A percentile compares a stretch with the other conserved stretches of the same genome.
phyloP scores from a whole-genome alignment of 2,113 vertebrate species.

The Bucco capensis region DNA sequence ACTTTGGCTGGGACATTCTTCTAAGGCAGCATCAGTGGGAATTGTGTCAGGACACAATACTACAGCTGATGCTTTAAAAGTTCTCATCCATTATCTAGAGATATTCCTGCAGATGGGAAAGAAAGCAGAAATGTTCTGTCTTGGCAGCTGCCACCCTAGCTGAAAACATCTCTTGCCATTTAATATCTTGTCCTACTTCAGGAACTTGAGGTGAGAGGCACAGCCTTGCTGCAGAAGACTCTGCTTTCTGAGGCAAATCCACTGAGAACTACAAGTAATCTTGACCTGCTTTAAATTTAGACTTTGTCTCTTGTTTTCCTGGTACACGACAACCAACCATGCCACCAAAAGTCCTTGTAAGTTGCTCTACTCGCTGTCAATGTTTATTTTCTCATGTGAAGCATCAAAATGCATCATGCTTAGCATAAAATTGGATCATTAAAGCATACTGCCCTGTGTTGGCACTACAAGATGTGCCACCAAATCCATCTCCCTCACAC shows the following conservation, averaged over 20 bases:
- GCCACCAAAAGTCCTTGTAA: neutral
- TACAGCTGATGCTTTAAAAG: neutral
- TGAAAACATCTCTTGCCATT: constrained; percentile 11
- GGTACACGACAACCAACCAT: neutral
- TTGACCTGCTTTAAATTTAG: neutral
- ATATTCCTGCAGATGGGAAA: neutral
- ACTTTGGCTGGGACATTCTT: neutral
- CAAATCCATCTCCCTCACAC: neutral
- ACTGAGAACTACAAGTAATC: neutral
- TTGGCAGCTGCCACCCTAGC: neutral
- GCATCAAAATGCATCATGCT: neutral
- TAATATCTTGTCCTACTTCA: neutral
- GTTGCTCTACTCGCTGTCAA: neutral
- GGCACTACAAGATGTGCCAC: neutral
- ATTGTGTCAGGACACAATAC: neutral
- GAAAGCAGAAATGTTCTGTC: neutral
- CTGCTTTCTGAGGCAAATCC: neutral
- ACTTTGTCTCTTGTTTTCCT: neutral
- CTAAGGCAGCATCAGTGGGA: neutral
- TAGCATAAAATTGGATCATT: neutral
- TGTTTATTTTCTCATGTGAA: neutral
- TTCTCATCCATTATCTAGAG: neutral
- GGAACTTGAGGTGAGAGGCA: neutral
- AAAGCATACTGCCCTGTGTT: neutral
- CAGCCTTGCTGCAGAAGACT: neutral